These are phyloP conservation scores for Trachelus stipa DNA, from an alignment of 2,888 invertebrate genomes.

Conservation along the genomic window DNA sequence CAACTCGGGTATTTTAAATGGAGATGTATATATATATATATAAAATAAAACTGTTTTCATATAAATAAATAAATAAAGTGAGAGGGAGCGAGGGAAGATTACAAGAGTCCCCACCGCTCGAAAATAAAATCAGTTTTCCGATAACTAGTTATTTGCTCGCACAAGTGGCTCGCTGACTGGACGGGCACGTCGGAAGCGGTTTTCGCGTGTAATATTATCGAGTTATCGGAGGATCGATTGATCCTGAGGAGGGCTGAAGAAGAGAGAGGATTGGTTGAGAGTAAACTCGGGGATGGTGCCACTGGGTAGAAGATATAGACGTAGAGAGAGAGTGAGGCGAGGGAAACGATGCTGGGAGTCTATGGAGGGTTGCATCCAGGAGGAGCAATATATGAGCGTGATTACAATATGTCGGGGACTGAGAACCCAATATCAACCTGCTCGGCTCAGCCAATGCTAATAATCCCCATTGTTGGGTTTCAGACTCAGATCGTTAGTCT, in stretches of 20 bases:
- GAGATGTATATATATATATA: neutral
- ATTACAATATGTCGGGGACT: slow-evolving; percentile 59
- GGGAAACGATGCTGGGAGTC: slow-evolving; percentile 2
- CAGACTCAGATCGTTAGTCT: neutral
- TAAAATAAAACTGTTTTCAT: neutral
- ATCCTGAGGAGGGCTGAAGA: slow-evolving; percentile 29
- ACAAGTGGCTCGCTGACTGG: slow-evolving; percentile 62
- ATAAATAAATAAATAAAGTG: neutral
- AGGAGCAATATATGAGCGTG: slow-evolving; percentile 58
- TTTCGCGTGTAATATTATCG: slow-evolving; percentile 63
- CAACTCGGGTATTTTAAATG: neutral
- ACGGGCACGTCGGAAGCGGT: slow-evolving; percentile 59
- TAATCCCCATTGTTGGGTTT: slow-evolving; percentile 56
- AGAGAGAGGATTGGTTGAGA: slow-evolving; percentile 1
- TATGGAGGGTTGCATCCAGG: slow-evolving; percentile 2
- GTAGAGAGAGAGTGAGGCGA: slow-evolving; percentile 34
- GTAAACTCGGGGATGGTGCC: slow-evolving; percentile 20
- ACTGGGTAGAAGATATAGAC: slow-evolving; percentile 26
- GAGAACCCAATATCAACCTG: slow-evolving; percentile 56
- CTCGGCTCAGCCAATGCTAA: slow-evolving; percentile 58
- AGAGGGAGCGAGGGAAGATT: neutral
- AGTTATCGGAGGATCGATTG: slow-evolving; percentile 53
- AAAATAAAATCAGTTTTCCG: slow-evolving; percentile 63
- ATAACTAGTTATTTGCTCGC: slow-evolving; percentile 63
- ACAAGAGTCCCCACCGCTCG: slow-evolving; percentile 13